Percentiles rank a stretch among this genome's conserved stretches.
Evolutionary conservation across 2,797 vertebrate genomes (phyloP).

Genomic region (Champsocephalus esox): DNA sequence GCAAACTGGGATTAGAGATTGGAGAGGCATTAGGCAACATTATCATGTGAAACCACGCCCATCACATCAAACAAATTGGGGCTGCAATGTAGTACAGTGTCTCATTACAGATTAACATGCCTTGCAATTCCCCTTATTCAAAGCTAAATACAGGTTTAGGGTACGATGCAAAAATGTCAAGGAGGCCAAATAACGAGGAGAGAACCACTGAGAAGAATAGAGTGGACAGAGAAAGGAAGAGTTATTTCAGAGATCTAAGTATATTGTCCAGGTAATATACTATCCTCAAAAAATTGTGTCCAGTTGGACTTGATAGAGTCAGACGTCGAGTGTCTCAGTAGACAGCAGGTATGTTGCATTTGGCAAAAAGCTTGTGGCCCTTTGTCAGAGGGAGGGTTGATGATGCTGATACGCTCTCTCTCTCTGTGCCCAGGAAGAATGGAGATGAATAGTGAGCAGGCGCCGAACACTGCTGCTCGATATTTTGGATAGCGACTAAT

Average conservation of each 20-base stretch:
- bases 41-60: slow-evolving; percentile 17
- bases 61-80: slow-evolving; percentile 3
- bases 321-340: slow-evolving; percentile 26
- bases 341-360: slow-evolving; percentile 53
- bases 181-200: not conserved
- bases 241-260: slow-evolving; percentile 3
- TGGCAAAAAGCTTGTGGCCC: slow-evolving; percentile 62
- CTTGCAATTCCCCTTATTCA: not conserved
- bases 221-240: not conserved
- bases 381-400: slow-evolving; percentile 49
- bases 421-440: slow-evolving; percentile 15
- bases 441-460: slow-evolving; percentile 27
- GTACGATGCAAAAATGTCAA: not conserved
- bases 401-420: slow-evolving; percentile 17
- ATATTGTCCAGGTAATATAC: slow-evolving; percentile 9
- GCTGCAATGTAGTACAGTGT: slow-evolving; percentile 21
- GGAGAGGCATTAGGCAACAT: slow-evolving; percentile 10
- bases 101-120: slow-evolving; percentile 17
- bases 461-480: slow-evolving; percentile 1
- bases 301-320: slow-evolving; percentile 39
- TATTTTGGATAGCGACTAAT: slow-evolving; percentile 2
- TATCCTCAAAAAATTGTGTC: slow-evolving; percentile 29
- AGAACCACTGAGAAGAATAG: not conserved
- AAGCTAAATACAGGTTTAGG: not conserved
- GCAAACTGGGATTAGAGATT: slow-evolving; percentile 21